Base-by-base conservation (phyloP, 1,140 invertebrate species). In the Himalopsyche phryganea region DNA sequence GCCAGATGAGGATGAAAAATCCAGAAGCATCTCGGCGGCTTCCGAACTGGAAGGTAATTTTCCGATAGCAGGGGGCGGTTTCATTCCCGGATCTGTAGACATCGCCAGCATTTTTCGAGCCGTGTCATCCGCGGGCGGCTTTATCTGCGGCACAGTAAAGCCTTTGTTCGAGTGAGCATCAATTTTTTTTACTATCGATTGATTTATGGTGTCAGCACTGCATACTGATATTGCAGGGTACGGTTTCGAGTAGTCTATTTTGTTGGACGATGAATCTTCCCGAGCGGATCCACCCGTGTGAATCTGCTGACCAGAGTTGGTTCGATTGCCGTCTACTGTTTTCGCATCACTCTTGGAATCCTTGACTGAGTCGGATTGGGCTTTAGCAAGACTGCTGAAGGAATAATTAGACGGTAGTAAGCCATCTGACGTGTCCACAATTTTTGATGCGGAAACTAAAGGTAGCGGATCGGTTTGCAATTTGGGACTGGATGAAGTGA, bases 1-100 rank as follows among this genome's bases (percentile, higher is more conserved):
- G 46, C 19, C 71, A 10, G 81, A 81, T n/a, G 81, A 81, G 14
- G 83, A 79, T 0, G 84, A 84, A 65, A 86, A 85, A 60, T 85
- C 84, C 36, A 86, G 60, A 5, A 86, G 58, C 73, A 85, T 82
- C 60, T 85, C 83, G 0, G 80, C 77, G 0, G 80, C 79, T 60
- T 85, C 83, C 60, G 79, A 77, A 42, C 77, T 77, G 0, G 80
- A 77, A 1, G 75, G 58, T 0, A 72, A 67, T 6, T 75, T 72
- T 0, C 71, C 61, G 0, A 71, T 71, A 20, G 71, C 72, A 0
- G 70, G 68, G 0, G 75, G 73, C 4, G 73, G 74, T 52, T 77
- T 76, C 74, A 77, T 76, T 50, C 71, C 72, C 6, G 71, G 67
- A 54, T 76, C 74, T 0, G 73, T 68, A 0, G 71, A 33, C 1